Base-by-base conservation (phyloP, 1,140 invertebrate species). In the Caenorhabditis remanei region DNA sequence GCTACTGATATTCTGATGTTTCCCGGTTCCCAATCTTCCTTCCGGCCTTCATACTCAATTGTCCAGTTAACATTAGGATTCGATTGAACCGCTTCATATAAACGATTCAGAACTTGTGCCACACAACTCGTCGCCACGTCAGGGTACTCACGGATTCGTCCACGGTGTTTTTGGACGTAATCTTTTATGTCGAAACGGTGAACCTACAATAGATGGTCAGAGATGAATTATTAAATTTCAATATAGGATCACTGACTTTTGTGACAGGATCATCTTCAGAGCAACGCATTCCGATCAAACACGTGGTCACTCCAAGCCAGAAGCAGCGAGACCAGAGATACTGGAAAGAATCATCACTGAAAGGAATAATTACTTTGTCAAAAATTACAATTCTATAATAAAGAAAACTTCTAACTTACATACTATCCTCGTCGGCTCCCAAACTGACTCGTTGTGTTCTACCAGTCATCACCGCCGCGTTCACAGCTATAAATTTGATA, bases 311-410 rank as follows among this genome's bases (percentile, higher is more conserved):
- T 4, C 71, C 71, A 4, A 79, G 13, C 71, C 71, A 79, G 21
- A 79, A 79, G 46, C 71, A 79, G 9, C 71, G 71, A 5, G 71
- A 79, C 71, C 71, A 79, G 2, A 79, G 11, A 50, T 79, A 79
- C 13, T 79, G 46, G n/a, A 79, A 79, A 24, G 32, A 43, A 13
- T 79, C 11, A 6, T 3, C 11, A 3, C 71, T 79, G 71, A 79
- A 79, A 21, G 11, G n/a, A 4, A 4, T 40, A 0, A 32, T 63
- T 53, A 53, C 16, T 53, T 11, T 8, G 5, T 53, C 9, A 16
- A 63, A 14, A 53, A 2, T 53, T n/a, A 8, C 16, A 58, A 58
- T 58, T n/a, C n/a, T n/a, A 21, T 21, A 19, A 19, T 3, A 58
- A n/a, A 0, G 16, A 16, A 9, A 53, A 53, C 1, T 53, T 16